These are phyloP conservation scores for Colius striatus DNA, from an alignment of 2,113 vertebrate genomes.

Conservation along the genomic window DNA sequence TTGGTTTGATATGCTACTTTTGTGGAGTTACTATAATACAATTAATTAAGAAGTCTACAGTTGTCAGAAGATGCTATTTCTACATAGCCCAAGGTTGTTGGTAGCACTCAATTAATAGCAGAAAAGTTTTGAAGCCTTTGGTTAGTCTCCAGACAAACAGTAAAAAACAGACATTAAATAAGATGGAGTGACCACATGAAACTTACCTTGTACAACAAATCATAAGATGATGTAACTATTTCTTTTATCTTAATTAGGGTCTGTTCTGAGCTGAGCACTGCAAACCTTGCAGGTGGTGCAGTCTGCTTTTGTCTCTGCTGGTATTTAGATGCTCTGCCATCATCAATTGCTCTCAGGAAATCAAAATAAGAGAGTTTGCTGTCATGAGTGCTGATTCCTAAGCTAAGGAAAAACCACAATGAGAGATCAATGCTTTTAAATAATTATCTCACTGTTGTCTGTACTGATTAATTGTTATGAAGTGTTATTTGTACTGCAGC, in stretches of 20 bases:
- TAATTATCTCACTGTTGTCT: constrained; percentile 3
- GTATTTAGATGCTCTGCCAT: constrained; percentile 10
- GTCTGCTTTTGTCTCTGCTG: constrained; percentile 25
- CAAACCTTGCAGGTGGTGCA: constrained; percentile 37
- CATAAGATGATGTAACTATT: constrained; percentile 24
- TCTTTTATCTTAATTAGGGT: constrained; percentile 60
- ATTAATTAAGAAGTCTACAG: background rate
- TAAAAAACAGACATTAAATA: background rate
- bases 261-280: constrained; percentile 42
- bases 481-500: constrained; percentile 8
- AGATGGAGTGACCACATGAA: background rate
- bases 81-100: background rate
- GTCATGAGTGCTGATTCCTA: constrained; percentile 63
- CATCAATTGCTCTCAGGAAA: constrained; percentile 72
- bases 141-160: background rate
- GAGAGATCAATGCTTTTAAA: constrained; percentile 20
- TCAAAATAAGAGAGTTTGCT: constrained; percentile 71
- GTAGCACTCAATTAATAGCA: background rate
- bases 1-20: background rate
- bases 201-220: constrained; percentile 66
- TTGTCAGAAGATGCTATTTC: background rate
- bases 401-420: constrained; percentile 58
- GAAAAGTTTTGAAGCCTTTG: background rate
- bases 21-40: background rate
- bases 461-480: constrained; percentile 17